phyloP scores from a whole-genome alignment of 2,113 vertebrate genomes.

The Mirounga angustirostris region DNA sequence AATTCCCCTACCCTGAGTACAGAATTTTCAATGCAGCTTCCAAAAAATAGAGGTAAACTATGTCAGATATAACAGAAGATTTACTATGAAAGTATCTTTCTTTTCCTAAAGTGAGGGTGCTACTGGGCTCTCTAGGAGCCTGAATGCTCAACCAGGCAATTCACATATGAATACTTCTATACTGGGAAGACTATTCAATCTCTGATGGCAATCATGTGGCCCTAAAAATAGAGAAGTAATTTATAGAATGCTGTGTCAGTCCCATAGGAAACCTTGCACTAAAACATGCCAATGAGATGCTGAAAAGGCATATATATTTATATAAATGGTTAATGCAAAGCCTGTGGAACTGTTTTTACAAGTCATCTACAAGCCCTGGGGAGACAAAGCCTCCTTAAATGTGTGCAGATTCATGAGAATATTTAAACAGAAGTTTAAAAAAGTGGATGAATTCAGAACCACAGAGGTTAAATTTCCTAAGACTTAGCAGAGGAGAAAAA shows the following conservation, averaged over 20 bases:
- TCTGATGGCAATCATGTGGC: background rate
- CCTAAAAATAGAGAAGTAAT: background rate
- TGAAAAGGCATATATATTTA: background rate
- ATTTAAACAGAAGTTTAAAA: constrained; percentile 36
- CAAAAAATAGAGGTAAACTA: background rate
- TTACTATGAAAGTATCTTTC: background rate
- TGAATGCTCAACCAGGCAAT: background rate
- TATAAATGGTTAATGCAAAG: background rate
- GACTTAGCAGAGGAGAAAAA: constrained; percentile 33
- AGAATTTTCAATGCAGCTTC: background rate
- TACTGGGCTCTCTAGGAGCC: background rate
- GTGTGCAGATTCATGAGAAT: background rate
- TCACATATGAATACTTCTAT: background rate
- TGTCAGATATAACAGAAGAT: background rate
- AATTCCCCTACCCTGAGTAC: background rate
- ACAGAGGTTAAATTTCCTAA: constrained; percentile 62
- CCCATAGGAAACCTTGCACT: background rate
- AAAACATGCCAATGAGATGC: background rate
- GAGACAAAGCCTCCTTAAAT: background rate
- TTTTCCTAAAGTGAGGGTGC: background rate
- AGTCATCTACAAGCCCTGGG: background rate
- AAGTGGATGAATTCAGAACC: constrained; percentile 46
- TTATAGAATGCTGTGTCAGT: background rate
- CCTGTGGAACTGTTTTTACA: background rate
- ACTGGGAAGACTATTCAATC: background rate